A percentile compares a stretch with the other conserved stretches of the same genome.
Conservation (phyloP, 2,888 invertebrate genomes). For the Scaptomyza polygonia region DNA sequence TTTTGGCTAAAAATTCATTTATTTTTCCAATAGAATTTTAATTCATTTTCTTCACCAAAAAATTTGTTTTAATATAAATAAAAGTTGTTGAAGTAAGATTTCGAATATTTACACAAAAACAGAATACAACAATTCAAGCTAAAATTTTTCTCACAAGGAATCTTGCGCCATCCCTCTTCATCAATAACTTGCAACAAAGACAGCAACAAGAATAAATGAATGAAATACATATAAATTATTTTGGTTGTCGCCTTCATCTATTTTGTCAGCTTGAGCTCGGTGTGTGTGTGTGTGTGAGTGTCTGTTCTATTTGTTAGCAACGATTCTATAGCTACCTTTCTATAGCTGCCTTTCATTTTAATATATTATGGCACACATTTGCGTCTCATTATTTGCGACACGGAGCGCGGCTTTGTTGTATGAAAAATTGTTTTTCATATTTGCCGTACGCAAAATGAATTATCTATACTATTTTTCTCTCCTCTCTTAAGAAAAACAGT, state of each 20-base stretch:
- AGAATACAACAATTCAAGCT: too few species aligned
- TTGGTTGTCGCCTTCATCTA: conserved; percentile 50
- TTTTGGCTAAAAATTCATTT: too few species aligned
- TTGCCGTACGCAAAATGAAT: conserved; percentile 34
- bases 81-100: too few species aligned
- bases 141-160: too few species aligned
- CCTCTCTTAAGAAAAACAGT: too few species aligned
- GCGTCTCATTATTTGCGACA: conserved; percentile 64
- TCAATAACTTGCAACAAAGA: not conserved
- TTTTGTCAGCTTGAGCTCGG: conserved; percentile 60
- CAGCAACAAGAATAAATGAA: not conserved
- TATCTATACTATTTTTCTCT: too few species aligned
- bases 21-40: too few species aligned
- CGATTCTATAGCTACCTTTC: conserved; percentile 12
- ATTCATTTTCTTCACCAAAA: too few species aligned
- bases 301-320: conserved; percentile 27
- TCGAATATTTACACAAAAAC: too few species aligned
- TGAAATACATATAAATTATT: conserved; percentile 44
- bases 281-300: conserved; percentile 13
- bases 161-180: not conserved
- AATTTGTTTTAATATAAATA: too few species aligned
- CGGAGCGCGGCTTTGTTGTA: conserved; percentile 23
- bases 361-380: conserved; percentile 66
- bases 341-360: conserved; percentile 20
- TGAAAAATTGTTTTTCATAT: conserved; percentile 73